Evolutionary conservation across 2,888 invertebrate species (phyloP).

Genomic region (Endomychus coccineus): DNA sequence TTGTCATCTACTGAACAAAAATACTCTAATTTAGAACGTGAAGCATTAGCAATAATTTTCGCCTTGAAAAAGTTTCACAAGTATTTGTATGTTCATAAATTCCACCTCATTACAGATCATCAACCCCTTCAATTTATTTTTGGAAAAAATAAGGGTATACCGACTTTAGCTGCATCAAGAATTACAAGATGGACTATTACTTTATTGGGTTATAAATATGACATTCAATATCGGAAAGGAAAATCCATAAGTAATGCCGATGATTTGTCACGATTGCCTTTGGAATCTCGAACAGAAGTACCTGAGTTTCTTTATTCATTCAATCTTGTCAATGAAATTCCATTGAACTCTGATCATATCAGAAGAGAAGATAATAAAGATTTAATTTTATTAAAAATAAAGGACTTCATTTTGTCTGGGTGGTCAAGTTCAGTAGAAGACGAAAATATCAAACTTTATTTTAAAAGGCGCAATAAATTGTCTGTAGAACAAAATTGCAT

Average conservation of each 20-base stretch:
- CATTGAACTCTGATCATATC: constrained; percentile 10
- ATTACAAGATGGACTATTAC: constrained; percentile 19
- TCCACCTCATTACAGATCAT: constrained; percentile 18
- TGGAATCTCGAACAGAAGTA: constrained; percentile 1
- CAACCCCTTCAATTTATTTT: constrained; percentile 21
- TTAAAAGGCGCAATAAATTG: too few species aligned
- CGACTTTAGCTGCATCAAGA: constrained; percentile 14
- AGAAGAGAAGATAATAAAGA: constrained; percentile 4
- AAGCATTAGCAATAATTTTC: constrained; percentile 17
- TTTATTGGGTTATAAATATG: constrained; percentile 18
- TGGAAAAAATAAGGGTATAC: constrained; percentile 20
- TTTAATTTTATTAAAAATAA: constrained; percentile 11
- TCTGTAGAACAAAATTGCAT: too few species aligned
- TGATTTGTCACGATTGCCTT: constrained; percentile 15
- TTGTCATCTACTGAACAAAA: constrained; percentile 14
- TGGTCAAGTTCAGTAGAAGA: constrained; percentile 19
- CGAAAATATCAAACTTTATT: too few species aligned
- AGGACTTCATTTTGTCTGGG: constrained; percentile 15
- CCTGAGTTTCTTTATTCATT: background rate
- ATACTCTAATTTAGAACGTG: constrained; percentile 16
- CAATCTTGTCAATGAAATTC: background rate
- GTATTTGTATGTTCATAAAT: too few species aligned
- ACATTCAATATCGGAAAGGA: too few species aligned
- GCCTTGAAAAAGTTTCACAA: constrained; percentile 18
- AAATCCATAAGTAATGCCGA: constrained; percentile 15